Evolutionary conservation across 2,888 invertebrate species (phyloP).

Genomic region (Yponomeuta malinellus): DNA sequence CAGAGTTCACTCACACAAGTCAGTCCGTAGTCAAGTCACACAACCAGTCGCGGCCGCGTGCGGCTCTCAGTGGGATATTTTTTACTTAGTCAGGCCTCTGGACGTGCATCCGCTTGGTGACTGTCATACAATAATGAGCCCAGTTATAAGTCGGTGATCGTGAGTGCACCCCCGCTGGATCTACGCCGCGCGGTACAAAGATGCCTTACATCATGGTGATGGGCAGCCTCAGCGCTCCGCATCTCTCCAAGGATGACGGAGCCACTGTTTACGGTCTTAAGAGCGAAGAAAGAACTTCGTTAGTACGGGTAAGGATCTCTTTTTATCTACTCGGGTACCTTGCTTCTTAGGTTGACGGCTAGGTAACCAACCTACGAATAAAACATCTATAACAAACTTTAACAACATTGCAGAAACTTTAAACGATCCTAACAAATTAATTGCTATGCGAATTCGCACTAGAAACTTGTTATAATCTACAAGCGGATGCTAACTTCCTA

Average conservation of each 20-base stretch:
- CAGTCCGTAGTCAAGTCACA: slow-evolving; percentile 18
- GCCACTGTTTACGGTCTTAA: slow-evolving; percentile 67
- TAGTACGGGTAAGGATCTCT: slow-evolving; percentile 34
- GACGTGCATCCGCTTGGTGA: slow-evolving; percentile 14
- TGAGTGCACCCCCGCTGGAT: background rate
- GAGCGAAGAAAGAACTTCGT: slow-evolving; percentile 54
- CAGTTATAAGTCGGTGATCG: slow-evolving; percentile 30
- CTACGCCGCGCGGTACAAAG: slow-evolving; percentile 22
- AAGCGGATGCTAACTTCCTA: background rate
- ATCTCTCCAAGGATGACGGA: slow-evolving; percentile 65
- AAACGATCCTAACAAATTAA: background rate
- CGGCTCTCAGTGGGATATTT: slow-evolving; percentile 18
- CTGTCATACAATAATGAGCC: slow-evolving; percentile 38
- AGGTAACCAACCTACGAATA: no score
- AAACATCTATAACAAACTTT: no score
- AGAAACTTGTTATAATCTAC: background rate
- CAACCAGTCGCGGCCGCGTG: slow-evolving; percentile 40
- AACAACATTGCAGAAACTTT: background rate
- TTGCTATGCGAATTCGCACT: background rate
- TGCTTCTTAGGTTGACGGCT: no score
- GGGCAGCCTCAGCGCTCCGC: slow-evolving; percentile 62
- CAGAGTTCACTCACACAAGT: slow-evolving; percentile 55
- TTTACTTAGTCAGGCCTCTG: slow-evolving; percentile 14
- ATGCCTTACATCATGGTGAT: slow-evolving; percentile 74
- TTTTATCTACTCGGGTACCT: background rate